Base-by-base conservation (phyloP, 92 coral and sea anemone genomes). In the Phymanthus crucifer region DNA sequence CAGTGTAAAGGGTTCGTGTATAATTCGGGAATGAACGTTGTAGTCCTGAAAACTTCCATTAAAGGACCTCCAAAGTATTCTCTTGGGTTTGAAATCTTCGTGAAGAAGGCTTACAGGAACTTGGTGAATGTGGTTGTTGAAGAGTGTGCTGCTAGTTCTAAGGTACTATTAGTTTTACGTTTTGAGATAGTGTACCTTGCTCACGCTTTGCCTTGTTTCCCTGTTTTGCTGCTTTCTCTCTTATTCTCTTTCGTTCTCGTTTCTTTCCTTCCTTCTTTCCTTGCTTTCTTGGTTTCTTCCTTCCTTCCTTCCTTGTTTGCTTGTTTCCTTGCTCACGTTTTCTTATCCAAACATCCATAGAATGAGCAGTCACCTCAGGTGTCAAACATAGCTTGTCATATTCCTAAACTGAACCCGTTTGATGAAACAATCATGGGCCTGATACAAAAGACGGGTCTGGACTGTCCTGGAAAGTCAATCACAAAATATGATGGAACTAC, bases 391-490 rank as follows among this genome's bases (percentile, higher is more conserved):
- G 82, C 89, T 10, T 91, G 95, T 61, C 85, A 77, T 40, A 43
- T 91, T 31, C 92, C 95, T 10, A 78, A 73, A 26, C 87, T 88
- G 36, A 83, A 91, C 73, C 95, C 95, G 8, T 88, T 84, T 71
- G 92, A 91, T 74, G 65, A 88, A 31, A 73, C 95, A 21, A 69
- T 91, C 14, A 82, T 91, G 86, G 78, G 71, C 16, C 85, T 91
- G 68, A 85, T 91, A 3, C 24, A 70, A 34, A 86, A 91, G 65
- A 87, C 82, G 11, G 76, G 79, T 23, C 80, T 88, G 40, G 80
- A 85, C 3, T 88, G 92, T 64, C 83, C 83, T 43, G 86, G 90
- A 1, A 82, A 52, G 16, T 72, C 84, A n/a, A 75, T 88, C 9
- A 88, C 92, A 4, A 65, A 64, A 54, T 86, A 80, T 54, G 80